Conservation (phyloP, 1,140 invertebrate genomes). For the Planococcus citri region DNA sequence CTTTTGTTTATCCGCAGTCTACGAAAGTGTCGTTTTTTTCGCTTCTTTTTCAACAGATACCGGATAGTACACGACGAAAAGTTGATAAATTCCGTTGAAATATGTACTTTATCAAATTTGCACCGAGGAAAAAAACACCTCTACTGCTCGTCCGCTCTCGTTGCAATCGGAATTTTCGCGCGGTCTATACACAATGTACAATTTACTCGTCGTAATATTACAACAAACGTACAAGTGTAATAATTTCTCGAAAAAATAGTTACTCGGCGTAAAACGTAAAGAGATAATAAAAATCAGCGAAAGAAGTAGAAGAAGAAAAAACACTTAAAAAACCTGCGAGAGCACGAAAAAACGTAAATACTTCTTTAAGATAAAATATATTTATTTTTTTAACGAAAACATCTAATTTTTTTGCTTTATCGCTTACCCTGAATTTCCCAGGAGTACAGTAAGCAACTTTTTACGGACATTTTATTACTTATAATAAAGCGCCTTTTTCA, state of each 20-base stretch:
- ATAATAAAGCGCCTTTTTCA: conserved; percentile 11
- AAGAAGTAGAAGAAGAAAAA: not conserved
- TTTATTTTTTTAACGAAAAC: conserved; percentile 19
- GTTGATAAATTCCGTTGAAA: not conserved
- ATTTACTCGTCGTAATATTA: not conserved
- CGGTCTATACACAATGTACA: not conserved
- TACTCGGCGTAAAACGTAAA: not conserved
- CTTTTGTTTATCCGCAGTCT: no score
- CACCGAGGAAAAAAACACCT: not conserved
- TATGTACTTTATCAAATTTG: not conserved
- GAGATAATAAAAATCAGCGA: not conserved
- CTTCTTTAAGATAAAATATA: conserved; percentile 12
- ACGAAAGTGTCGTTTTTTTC: no score
- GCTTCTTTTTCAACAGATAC: no score
- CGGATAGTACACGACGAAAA: not conserved
- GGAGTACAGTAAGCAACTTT: conserved; percentile 16
- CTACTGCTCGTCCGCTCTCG: no score
- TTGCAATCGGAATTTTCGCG: not conserved
- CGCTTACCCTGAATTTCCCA: conserved; percentile 16
- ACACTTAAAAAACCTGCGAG: not conserved
- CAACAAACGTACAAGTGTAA: not conserved
- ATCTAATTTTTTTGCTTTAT: conserved; percentile 19
- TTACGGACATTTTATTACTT: conserved; percentile 12
- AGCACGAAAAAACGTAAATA: not conserved
- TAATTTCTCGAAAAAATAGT: not conserved